A percentile compares a stretch with the other conserved stretches of the same genome.
phyloP scores from a whole-genome alignment of 2,888 invertebrate genomes.

The Diogma glabrata region DNA sequence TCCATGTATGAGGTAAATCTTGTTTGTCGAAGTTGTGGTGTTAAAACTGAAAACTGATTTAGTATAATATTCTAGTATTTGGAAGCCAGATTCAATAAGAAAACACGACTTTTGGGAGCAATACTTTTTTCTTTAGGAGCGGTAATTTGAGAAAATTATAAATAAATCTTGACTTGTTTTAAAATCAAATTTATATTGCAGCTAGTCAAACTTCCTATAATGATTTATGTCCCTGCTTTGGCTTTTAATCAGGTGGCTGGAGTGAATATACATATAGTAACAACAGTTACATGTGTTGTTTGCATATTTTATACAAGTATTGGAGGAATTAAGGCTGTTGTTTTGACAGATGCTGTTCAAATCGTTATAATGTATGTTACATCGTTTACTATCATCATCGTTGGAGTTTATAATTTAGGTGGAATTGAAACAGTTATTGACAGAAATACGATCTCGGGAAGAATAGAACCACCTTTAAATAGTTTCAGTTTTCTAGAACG shows the following conservation, averaged over 20 bases:
- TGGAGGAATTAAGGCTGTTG: constrained; percentile 62
- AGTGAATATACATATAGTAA: constrained; percentile 1
- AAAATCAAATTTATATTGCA: not conserved
- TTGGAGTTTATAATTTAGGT: constrained; percentile 54
- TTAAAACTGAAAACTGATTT: not conserved
- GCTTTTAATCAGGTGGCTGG: constrained; percentile 1
- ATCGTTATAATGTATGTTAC: constrained; percentile 56
- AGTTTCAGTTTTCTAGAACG: not conserved
- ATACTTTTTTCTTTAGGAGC: no score
- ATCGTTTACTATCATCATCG: constrained; percentile 52
- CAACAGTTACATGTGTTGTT: not conserved
- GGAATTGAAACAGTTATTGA: constrained; percentile 48
- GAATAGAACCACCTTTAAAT: constrained; percentile 48
- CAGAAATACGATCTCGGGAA: constrained; percentile 49
- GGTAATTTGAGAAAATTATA: not conserved
- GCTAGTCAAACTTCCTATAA: not conserved
- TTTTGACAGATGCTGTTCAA: constrained; percentile 65
- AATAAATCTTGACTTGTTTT: not conserved
- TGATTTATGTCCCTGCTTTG: not conserved
- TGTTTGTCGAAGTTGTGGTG: not conserved
- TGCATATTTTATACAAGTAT: constrained; percentile 42
- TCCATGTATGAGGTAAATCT: constrained; percentile 19
- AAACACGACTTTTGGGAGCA: not conserved
- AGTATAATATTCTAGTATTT: constrained; percentile 27
- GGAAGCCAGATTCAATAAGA: not conserved